Evolutionary conservation across 2,888 invertebrate species (phyloP).

Genomic region (Megalurothrips usitatus): DNA sequence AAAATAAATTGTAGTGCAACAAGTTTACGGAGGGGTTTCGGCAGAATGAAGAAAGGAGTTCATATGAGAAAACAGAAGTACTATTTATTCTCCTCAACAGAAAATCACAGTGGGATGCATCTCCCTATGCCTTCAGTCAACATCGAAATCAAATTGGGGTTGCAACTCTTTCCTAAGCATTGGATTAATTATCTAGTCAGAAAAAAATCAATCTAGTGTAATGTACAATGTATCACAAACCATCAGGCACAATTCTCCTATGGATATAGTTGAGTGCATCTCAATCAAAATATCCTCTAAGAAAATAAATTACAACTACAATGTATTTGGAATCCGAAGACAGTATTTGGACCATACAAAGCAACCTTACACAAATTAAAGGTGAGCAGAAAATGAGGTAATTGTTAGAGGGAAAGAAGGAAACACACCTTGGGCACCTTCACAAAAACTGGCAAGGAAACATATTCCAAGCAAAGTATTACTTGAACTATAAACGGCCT

Average conservation of each 20-base stretch:
- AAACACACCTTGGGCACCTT: background rate
- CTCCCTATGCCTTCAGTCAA: background rate
- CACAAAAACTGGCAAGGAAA: background rate
- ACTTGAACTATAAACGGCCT: background rate
- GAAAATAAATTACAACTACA: slow-evolving; percentile 16
- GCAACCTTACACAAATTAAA: background rate
- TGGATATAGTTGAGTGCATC: slow-evolving; percentile 8
- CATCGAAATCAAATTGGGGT: background rate
- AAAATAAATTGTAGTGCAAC: no score
- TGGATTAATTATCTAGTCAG: no score
- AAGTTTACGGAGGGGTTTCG: no score
- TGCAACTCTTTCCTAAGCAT: background rate
- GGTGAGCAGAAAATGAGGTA: background rate
- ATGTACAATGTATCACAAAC: slow-evolving; percentile 11
- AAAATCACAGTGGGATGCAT: background rate
- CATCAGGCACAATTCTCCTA: slow-evolving; percentile 8
- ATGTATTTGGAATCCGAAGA: background rate
- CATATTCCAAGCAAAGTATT: background rate
- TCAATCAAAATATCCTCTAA: background rate
- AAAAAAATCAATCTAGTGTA: background rate
- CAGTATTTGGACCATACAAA: background rate
- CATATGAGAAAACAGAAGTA: background rate
- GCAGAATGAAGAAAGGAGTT: no score
- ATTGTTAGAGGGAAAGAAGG: background rate
- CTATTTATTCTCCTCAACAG: background rate